These are phyloP conservation scores for Solenopsis invicta DNA, from an alignment of 1,140 invertebrate genomes.

Conservation along the genomic window DNA sequence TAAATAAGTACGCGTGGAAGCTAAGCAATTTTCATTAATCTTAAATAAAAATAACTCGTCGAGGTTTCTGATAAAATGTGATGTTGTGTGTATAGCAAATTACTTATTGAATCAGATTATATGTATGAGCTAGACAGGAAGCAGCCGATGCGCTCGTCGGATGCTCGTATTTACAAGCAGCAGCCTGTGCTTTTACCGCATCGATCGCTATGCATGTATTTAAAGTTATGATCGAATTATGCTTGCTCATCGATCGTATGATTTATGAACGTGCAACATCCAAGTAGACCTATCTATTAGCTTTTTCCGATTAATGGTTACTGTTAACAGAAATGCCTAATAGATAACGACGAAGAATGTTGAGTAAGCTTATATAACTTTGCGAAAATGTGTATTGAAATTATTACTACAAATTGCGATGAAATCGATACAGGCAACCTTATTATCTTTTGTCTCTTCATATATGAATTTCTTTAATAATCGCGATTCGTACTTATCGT, in stretches of 20 bases:
- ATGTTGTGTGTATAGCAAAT: conserved; percentile 56
- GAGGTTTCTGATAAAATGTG: conserved; percentile 35
- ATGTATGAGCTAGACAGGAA: conserved; percentile 64
- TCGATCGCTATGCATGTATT: conserved; percentile 63
- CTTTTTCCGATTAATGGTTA: conserved; percentile 39
- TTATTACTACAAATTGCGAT: not conserved
- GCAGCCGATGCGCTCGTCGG: conserved; percentile 52
- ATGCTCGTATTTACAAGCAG: conserved; percentile 60
- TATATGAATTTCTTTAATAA: not conserved
- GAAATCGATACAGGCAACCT: not conserved
- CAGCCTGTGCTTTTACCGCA: conserved; percentile 57
- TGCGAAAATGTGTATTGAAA: not conserved
- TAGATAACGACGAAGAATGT: conserved; percentile 11
- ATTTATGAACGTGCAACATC: conserved; percentile 45
- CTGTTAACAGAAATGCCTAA: not conserved
- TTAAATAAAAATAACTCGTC: conserved; percentile 7
- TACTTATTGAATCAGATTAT: conserved; percentile 66
- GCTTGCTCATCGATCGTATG: conserved; percentile 51
- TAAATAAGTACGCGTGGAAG: conserved; percentile 30
- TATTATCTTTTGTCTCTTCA: not conserved
- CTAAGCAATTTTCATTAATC: not conserved
- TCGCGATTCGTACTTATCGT: not conserved
- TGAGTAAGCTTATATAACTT: not conserved
- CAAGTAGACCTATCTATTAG: conserved; percentile 45
- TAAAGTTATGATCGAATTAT: conserved; percentile 66